Evolutionary conservation across 2,113 vertebrate species (phyloP).

Genomic region (Ailuropoda melanoleuca): DNA sequence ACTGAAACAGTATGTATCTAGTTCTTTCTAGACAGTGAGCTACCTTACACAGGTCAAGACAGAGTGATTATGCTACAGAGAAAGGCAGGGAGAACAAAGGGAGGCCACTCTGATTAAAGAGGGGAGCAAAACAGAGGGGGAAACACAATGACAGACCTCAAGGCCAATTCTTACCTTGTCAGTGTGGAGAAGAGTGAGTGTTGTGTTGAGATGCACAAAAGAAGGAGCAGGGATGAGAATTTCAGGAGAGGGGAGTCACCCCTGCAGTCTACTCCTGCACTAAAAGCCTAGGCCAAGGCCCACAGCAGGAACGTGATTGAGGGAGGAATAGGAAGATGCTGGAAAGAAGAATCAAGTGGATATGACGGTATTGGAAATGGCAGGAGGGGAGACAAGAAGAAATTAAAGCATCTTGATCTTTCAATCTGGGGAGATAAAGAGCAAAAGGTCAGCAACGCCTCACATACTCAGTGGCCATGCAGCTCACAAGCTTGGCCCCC

Average conservation of each 20-base stretch:
- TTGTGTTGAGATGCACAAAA: background rate
- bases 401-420: background rate
- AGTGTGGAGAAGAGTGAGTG: background rate
- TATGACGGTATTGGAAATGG: background rate
- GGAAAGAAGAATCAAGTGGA: background rate
- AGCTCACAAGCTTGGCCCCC: background rate
- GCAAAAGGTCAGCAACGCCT: background rate
- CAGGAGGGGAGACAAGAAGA: background rate
- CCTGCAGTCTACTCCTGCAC: background rate
- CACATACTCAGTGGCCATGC: rapidly evolving
- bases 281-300: background rate
- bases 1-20: background rate
- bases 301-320: rapidly evolving
- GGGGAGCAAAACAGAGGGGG: background rate
- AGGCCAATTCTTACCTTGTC: background rate
- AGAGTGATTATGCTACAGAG: background rate
- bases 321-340: background rate
- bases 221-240: too few species aligned
- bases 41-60: background rate
- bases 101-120: background rate
- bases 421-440: background rate
- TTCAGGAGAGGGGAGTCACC: background rate
- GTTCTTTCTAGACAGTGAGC: background rate
- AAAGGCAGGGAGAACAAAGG: background rate
- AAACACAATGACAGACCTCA: background rate